Conservation (phyloP, 2,797 vertebrate species). For the Sebastes ruberrimus region DNA sequence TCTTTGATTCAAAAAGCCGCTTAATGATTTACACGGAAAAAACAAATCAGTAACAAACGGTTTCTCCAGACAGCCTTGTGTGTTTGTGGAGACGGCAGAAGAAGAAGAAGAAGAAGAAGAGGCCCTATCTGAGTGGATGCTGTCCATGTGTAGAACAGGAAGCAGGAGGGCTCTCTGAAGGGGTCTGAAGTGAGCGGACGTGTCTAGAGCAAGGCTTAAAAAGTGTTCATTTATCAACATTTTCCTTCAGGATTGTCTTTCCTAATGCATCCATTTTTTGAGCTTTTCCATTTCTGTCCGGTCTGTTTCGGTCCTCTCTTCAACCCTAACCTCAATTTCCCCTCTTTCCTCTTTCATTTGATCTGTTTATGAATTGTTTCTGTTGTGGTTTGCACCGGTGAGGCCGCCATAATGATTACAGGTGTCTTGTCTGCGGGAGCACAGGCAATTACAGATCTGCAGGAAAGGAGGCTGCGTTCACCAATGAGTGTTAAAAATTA, state of each 20-base stretch:
- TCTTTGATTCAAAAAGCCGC: conserved; percentile 47
- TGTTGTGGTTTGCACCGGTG: conserved; percentile 4
- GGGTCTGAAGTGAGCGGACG: background rate
- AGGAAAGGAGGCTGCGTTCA: conserved; percentile 18
- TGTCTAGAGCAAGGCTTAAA: conserved; percentile 21
- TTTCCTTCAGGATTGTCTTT: conserved; percentile 15
- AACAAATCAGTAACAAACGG: conserved; percentile 23
- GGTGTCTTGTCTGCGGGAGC: conserved; percentile 30
- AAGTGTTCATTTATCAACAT: conserved; percentile 24
- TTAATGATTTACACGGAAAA: conserved; percentile 54
- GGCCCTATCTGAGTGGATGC: background rate
- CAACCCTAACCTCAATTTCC: conserved; percentile 22
- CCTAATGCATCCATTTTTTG: background rate
- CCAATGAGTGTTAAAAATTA: conserved; percentile 14
- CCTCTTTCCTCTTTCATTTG: conserved; percentile 25
- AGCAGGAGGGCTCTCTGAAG: conserved; percentile 9
- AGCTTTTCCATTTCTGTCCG: conserved; percentile 16
- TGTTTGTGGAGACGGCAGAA: background rate
- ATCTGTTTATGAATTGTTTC: conserved; percentile 19
- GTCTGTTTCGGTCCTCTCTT: background rate
- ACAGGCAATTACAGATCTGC: conserved; percentile 21
- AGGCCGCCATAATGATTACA: conserved; percentile 40
- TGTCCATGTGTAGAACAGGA: conserved; percentile 8
- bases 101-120: background rate
- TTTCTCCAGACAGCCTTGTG: conserved; percentile 28